These are phyloP conservation scores for Pleuronectes platessa DNA, from an alignment of 2,113 vertebrate species.

Conservation along the genomic window DNA sequence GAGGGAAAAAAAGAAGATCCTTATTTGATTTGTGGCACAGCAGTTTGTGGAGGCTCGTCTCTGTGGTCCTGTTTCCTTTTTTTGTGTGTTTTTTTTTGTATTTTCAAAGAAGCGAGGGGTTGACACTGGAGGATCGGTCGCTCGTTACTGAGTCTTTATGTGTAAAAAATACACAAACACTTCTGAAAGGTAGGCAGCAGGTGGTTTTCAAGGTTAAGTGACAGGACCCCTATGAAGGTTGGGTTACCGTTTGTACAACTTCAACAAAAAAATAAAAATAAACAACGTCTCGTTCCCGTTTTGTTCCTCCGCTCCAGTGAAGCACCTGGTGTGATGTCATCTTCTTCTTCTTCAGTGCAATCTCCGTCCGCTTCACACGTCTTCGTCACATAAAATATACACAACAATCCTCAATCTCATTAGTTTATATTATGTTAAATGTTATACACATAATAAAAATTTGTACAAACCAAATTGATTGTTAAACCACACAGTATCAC, in stretches of 20 bases:
- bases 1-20: conserved; percentile 5
- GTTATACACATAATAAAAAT: conserved; percentile 78
- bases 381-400: conserved; percentile 68
- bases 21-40: conserved; percentile 68
- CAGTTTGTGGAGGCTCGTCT: conserved; percentile 67
- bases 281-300: not conserved
- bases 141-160: conserved; percentile 54
- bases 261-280: conserved; percentile 5
- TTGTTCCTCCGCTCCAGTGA: conserved; percentile 36
- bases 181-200: conserved; percentile 81
- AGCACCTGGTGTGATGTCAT: conserved; percentile 30
- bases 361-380: conserved; percentile 52
- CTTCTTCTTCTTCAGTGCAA: conserved; percentile 66
- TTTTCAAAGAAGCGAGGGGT: conserved; percentile 40
- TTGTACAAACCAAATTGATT: conserved; percentile 79
- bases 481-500: conserved; percentile 76
- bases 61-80: conserved; percentile 59
- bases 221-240: conserved; percentile 61
- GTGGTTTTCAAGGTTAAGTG: conserved; percentile 77
- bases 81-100: not conserved
- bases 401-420: conserved; percentile 65
- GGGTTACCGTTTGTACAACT: conserved; percentile 66
- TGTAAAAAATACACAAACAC: conserved; percentile 73
- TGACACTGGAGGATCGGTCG: conserved; percentile 45
- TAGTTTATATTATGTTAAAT: conserved; percentile 77